Base-by-base conservation (phyloP, 35 echinoderm and acorn worm genomes). In the Patiria miniata region DNA sequence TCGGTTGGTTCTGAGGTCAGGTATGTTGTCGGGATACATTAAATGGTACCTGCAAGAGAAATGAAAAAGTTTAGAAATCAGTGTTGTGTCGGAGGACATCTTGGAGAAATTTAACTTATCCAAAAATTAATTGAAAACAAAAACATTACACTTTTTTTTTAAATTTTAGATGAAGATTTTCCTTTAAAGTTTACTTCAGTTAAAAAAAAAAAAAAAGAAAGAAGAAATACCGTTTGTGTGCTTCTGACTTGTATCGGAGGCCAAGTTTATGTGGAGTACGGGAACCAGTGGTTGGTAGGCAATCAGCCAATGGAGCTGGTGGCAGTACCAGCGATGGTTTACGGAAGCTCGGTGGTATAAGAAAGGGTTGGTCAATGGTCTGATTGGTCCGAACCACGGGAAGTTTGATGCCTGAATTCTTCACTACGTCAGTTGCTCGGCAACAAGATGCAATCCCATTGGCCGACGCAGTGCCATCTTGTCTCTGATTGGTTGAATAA, bases 201-300 rank as follows among this genome's bases (percentile, higher is more conserved):
- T n/a, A n/a, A n/a, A n/a, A n/a, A n/a, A n/a, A n/a, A n/a, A n/a
- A n/a, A n/a, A n/a, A n/a, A n/a, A n/a, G n/a, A n/a, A n/a, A n/a
- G n/a, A n/a, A n/a, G 12, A 47, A 12, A 12, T 80, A 99, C 96
- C 96, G 77, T 85, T 88, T 52, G 57, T 95, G 96, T 0, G 96
- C 96, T 87, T 99, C 92, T 23, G 92, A 90, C 54, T 94, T 99
- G 80, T 84, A 95, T 29, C 92, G 58, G 8, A 99, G 79, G 17
- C 96, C 96, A 8, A 99, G 60, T 78, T 87, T 88, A 42, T 99
- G 92, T 16, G 96, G 89, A 1, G 80, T 59, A 14, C 85, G 52
- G 30, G 68, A 92, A 36, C 93, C 96, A 21, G 92, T 39, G 8
- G 93, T 83, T 22, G 79, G 39, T 36, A 99, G 55, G 51, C 92